Evolutionary conservation across 2,113 vertebrate genomes (phyloP).

Genomic region (Phylloscopus trochiloides): DNA sequence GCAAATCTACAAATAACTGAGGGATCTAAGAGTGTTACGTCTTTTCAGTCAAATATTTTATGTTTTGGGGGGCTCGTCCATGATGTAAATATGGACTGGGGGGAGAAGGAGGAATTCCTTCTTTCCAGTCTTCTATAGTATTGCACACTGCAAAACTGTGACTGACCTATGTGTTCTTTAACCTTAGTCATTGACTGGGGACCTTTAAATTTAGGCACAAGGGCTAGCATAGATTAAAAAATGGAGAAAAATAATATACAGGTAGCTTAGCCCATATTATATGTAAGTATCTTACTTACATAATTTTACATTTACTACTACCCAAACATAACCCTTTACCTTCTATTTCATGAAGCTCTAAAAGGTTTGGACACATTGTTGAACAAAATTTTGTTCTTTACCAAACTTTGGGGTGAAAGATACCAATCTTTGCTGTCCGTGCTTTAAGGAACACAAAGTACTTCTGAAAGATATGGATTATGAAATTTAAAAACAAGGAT

Average conservation of each 20-base stretch:
- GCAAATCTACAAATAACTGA: neutral
- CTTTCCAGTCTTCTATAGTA: neutral
- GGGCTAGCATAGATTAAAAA: neutral
- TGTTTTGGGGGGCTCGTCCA: neutral
- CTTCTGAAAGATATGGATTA: neutral
- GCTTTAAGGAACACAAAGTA: neutral
- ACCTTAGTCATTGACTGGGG: neutral
- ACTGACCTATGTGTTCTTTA: neutral
- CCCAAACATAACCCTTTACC: neutral
- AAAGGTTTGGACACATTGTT: neutral
- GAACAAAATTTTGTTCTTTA: neutral
- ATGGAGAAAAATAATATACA: neutral
- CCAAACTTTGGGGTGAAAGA: neutral
- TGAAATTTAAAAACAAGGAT: neutral
- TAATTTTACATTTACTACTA: neutral
- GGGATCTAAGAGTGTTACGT: neutral
- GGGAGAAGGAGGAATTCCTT: neutral
- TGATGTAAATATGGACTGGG: neutral
- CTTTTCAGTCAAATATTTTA: neutral
- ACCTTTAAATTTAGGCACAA: neutral
- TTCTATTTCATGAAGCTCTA: neutral
- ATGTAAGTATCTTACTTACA: neutral
- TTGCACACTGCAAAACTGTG: neutral
- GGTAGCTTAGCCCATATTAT: neutral
- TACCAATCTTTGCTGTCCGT: neutral